Percentiles rank a stretch among this genome's conserved stretches.
phyloP scores from a whole-genome alignment of 2,888 invertebrate genomes.

The Campaea margaritaria region DNA sequence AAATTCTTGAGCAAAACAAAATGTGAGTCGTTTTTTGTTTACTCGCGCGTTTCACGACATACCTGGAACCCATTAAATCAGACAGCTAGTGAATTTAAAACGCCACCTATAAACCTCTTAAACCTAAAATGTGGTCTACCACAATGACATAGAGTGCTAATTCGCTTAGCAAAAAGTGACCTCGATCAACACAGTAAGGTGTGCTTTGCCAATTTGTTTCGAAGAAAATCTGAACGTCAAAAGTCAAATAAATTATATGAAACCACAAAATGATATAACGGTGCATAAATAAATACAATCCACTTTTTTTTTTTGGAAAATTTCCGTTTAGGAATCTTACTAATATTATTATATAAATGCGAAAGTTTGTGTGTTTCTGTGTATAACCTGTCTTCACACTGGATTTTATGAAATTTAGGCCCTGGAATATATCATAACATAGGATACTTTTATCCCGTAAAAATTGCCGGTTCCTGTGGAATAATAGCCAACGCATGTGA shows the following conservation, averaged over 20 bases:
- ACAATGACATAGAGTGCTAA: slow-evolving; percentile 24
- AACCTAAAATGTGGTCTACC: slow-evolving; percentile 36
- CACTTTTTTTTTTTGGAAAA: no score
- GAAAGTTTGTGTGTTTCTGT: no score
- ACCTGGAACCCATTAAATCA: slow-evolving; percentile 64
- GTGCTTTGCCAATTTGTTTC: slow-evolving; percentile 41
- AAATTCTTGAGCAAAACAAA: neutral
- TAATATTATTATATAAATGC: no score
- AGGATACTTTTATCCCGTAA: no score
- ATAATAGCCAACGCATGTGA: no score
- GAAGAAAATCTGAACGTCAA: slow-evolving; percentile 35
- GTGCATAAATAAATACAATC: no score
- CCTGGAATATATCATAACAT: no score
- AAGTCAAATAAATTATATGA: slow-evolving; percentile 15
- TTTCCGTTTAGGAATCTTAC: neutral
- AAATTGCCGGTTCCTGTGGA: no score
- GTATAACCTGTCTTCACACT: no score
- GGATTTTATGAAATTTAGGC: no score
- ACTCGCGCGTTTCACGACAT: slow-evolving; percentile 55
- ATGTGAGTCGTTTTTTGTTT: slow-evolving; percentile 47
- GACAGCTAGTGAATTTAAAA: slow-evolving; percentile 63
- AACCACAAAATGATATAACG: slow-evolving; percentile 4
- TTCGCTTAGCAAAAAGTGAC: slow-evolving; percentile 27
- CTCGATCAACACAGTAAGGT: slow-evolving; percentile 36
- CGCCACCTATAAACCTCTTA: slow-evolving; percentile 35